A percentile compares a stretch with the other conserved stretches of the same genome.
Conservation (phyloP, 2,797 vertebrate genomes). For the Coendou prehensilis region DNA sequence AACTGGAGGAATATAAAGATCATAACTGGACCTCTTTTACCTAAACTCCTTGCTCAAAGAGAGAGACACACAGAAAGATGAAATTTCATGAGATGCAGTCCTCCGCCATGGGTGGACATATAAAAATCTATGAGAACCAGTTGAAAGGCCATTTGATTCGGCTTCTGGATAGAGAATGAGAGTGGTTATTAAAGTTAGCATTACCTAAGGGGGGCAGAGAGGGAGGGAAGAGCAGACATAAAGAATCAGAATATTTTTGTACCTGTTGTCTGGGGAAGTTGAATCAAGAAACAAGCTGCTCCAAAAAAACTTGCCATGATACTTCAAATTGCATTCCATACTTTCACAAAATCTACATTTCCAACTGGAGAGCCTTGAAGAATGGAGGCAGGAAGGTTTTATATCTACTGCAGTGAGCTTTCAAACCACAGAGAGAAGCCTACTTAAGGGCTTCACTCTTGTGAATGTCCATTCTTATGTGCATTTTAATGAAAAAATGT, state of each 20-base stretch:
- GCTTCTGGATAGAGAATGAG: background rate
- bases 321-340: background rate
- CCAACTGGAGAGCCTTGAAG: background rate
- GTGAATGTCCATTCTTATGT: background rate
- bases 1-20: background rate
- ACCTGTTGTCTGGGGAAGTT: background rate
- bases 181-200: background rate
- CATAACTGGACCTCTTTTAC: background rate
- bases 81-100: background rate
- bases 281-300: background rate
- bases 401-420: background rate
- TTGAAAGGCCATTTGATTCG: background rate
- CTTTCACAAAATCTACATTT: background rate
- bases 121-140: background rate
- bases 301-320: background rate
- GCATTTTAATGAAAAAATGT: background rate
- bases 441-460: background rate
- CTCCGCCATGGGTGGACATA: background rate
- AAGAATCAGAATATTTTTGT: background rate
- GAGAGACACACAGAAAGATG: background rate
- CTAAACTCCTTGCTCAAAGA: background rate
- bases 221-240: background rate
- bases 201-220: background rate
- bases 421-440: background rate
- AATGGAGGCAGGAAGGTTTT: background rate